Evolutionary conservation across 2,113 vertebrate genomes (phyloP).

Genomic region (Corythaeola cristata): DNA sequence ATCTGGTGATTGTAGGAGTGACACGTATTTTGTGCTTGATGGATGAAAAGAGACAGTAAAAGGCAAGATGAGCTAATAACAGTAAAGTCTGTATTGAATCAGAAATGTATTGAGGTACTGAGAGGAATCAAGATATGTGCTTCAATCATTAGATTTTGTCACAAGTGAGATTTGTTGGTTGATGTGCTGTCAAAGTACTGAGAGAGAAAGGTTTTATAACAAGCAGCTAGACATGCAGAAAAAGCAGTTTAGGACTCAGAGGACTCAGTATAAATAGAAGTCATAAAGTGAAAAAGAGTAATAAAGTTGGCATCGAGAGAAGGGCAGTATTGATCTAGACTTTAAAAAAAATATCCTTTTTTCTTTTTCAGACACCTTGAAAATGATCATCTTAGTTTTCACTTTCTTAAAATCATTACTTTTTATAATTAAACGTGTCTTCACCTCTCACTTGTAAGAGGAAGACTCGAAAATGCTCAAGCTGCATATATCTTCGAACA

Average conservation of each 20-base stretch:
- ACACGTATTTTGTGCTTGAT: constrained; percentile 78
- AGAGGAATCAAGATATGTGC: constrained; percentile 79
- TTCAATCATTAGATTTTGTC: constrained; percentile 84
- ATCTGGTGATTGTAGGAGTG: constrained; percentile 58
- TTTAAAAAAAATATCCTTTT: constrained; percentile 19
- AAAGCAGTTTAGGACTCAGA: constrained; percentile 75
- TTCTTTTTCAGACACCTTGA: constrained; percentile 20
- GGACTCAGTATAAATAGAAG: constrained; percentile 72
- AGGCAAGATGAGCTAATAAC: constrained; percentile 78
- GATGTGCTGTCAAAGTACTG: constrained; percentile 75
- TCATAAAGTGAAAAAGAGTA: constrained; percentile 70
- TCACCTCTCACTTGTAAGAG: background rate
- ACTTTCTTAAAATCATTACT: background rate
- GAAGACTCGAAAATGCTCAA: background rate
- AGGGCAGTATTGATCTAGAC: constrained; percentile 46
- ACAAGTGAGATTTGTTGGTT: constrained; percentile 78
- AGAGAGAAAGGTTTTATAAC: constrained; percentile 71
- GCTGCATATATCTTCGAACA: background rate
- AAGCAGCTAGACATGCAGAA: constrained; percentile 73
- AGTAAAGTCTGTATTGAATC: constrained; percentile 77
- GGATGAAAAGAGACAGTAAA: constrained; percentile 79
- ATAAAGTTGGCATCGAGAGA: constrained; percentile 64
- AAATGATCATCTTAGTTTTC: background rate
- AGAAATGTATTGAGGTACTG: constrained; percentile 77
- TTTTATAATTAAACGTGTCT: background rate